Percentiles rank a stretch among this genome's conserved stretches.
These are phyloP conservation scores for Atta texana DNA, from an alignment of 1,140 invertebrate species.

Conservation along the genomic window DNA sequence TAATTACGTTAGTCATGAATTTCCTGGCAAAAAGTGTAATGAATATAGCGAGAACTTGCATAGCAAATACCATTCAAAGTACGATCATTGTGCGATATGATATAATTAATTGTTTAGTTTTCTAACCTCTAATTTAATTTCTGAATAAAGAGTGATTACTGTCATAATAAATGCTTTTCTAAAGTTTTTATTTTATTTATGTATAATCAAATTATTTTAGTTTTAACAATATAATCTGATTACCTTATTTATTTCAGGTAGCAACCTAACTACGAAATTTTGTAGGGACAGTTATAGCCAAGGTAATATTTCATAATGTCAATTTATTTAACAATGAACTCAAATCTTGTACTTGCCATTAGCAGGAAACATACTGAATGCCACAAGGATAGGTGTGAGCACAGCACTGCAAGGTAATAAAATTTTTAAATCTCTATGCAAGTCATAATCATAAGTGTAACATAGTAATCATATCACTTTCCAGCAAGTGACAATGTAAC, in stretches of 20 bases:
- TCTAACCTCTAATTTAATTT: slow-evolving; percentile 59
- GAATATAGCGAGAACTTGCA: slow-evolving; percentile 65
- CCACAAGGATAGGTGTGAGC: slow-evolving; percentile 61
- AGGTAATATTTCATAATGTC: slow-evolving; percentile 49
- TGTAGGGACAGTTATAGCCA: not conserved
- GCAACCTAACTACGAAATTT: slow-evolving; percentile 9
- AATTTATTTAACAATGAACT: slow-evolving; percentile 16
- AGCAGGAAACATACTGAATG: slow-evolving; percentile 65
- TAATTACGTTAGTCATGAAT: slow-evolving; percentile 73
- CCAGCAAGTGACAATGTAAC: no score
- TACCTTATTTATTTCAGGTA: slow-evolving; percentile 38
- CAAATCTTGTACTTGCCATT: slow-evolving; percentile 34
- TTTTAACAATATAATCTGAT: not conserved
- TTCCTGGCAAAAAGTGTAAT: slow-evolving; percentile 69
- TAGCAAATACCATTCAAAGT: slow-evolving; percentile 74
- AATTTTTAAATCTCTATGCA: not conserved
- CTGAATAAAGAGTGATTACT: not conserved
- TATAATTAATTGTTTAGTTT: not conserved
- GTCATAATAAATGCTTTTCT: not conserved
- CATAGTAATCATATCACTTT: no score
- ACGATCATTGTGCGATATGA: not conserved
- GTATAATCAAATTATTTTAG: not conserved
- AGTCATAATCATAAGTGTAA: not conserved
- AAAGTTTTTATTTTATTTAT: not conserved
- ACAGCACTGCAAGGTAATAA: slow-evolving; percentile 75